Conservation (phyloP, 2,113 vertebrate genomes). For the Pachycephala philippinensis region DNA sequence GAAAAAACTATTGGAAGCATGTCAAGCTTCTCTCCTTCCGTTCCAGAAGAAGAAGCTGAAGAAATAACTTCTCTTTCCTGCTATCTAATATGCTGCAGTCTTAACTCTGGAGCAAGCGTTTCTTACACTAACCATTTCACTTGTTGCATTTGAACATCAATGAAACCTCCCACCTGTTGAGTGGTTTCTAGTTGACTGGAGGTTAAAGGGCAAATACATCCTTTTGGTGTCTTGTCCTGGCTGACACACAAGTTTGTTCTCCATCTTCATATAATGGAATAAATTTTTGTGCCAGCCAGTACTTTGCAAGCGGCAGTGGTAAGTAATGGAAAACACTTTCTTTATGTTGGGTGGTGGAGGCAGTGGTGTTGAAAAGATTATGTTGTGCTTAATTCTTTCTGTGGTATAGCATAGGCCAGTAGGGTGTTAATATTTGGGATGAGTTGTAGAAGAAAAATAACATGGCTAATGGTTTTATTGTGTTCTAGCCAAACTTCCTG, state of each 20-base stretch:
- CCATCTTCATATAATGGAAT: constrained; percentile 27
- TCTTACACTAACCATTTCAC: constrained; percentile 60
- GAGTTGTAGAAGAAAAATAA: background rate
- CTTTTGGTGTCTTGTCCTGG: constrained; percentile 77
- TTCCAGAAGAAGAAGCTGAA: constrained; percentile 11
- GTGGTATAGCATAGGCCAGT: background rate
- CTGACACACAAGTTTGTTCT: constrained; percentile 73
- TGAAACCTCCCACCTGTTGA: constrained; percentile 68
- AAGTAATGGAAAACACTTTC: constrained; percentile 54
- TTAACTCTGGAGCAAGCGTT: constrained; percentile 42
- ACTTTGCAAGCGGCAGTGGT: constrained; percentile 30
- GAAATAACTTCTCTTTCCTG: constrained; percentile 18
- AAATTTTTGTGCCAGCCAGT: constrained; percentile 75
- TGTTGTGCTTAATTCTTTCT: background rate
- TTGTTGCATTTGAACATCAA: constrained; percentile 82
- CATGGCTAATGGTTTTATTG: background rate
- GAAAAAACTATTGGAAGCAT: background rate
- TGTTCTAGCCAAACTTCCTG: background rate
- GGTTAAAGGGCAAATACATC: constrained; percentile 78
- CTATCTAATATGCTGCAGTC: constrained; percentile 1
- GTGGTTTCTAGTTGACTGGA: constrained; percentile 73
- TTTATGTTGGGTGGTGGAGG: background rate
- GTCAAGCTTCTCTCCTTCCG: constrained; percentile 8
- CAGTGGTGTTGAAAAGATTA: background rate
- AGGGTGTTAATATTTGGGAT: background rate